phyloP scores from a whole-genome alignment of 2,113 vertebrate genomes.

The Vireo altiloquus region DNA sequence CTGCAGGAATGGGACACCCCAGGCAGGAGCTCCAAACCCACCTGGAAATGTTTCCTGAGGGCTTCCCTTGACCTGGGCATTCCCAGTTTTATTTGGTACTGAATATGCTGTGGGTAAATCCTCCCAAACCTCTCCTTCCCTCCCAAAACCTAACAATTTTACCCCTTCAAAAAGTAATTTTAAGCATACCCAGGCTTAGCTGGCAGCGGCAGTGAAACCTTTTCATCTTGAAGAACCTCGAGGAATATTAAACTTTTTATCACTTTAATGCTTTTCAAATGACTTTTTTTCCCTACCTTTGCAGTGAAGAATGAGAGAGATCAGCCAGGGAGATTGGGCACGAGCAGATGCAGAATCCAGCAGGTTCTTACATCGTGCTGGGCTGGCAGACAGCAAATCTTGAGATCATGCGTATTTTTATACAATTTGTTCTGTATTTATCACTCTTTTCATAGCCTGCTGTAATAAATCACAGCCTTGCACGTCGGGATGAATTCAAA shows the following conservation, averaged over 20 bases:
- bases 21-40: neutral
- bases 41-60: neutral
- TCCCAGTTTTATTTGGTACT: neutral
- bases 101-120: neutral
- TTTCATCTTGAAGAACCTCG: neutral
- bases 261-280: neutral
- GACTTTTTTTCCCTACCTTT: neutral
- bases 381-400: neutral
- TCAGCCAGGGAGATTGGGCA: neutral
- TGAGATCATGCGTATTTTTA: neutral
- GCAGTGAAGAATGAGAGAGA: neutral
- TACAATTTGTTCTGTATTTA: neutral
- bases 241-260: neutral
- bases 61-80: rapidly evolving
- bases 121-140: neutral
- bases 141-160: neutral
- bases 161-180: neutral
- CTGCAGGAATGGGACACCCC: too few relatives aligned
- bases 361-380: neutral
- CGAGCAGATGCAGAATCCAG: neutral
- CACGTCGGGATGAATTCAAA: neutral
- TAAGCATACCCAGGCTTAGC: neutral
- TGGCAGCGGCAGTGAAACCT: neutral
- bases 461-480: neutral
- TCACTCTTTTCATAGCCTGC: neutral